Base-by-base conservation (phyloP, 2,797 vertebrate genomes). In the Gephyroberyx darwinii region DNA sequence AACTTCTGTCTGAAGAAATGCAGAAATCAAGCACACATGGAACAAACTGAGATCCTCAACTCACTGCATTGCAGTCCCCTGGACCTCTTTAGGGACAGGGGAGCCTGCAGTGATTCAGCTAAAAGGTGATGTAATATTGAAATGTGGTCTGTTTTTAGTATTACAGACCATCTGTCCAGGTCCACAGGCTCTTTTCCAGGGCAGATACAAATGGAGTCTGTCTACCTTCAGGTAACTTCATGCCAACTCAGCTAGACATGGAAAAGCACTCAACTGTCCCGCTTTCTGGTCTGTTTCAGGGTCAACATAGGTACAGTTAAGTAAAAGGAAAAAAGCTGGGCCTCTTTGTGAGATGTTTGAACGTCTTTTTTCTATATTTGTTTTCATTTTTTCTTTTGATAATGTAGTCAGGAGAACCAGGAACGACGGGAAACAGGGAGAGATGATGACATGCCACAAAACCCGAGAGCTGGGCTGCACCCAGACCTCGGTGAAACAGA, bases 231-330 rank as follows among this genome's bases (percentile, higher is more conserved):
- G 78, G 84, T 85, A 78, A 76, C 52, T 80, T 75, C 57, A 70
- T 5, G 45, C 78, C 75, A 74, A 77, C 69, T 88, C 82, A 73
- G 73, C 68, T 12, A 53, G 81, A 91, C 88, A 91, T 62, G 71
- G 86, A 90, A 92, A 91, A 85, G 71, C 86, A 89, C 89, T 92
- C 75, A 88, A 69, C 57, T 58, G 37, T 48, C 37, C 35, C 37
- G 51, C 45, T 65, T 13, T 58, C 51, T 71, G 33, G 57, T 61
- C 39, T 72, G 31, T 66, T 55, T 43, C 57, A 71, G 79, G 82
- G 90, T 84, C 71, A 83, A 1, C 33, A 55, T 31, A 67, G 19
- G 56, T 30, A 59, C 45, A 60, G 55, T 31, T 26, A 62, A 70
- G 52, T 52, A 47, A 51, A 72, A 75, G 22, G 16, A 48, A 61